phyloP scores from a whole-genome alignment of 2,888 invertebrate genomes.

The Idaea dimidiata region DNA sequence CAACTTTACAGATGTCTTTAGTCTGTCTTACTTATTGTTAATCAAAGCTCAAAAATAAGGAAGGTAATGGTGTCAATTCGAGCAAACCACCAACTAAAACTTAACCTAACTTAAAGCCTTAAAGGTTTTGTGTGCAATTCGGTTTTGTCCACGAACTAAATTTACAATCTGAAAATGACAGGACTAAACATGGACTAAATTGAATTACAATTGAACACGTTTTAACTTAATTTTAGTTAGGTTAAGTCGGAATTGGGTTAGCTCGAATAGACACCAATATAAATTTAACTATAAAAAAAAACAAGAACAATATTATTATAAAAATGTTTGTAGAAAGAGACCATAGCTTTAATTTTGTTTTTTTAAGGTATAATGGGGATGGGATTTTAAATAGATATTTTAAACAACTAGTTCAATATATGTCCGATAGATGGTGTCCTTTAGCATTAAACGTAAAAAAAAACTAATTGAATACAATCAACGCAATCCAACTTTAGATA shows the following conservation, averaged over 20 bases:
- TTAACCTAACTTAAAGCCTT: too few species aligned
- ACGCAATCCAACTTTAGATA: neutral
- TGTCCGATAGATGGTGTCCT: neutral
- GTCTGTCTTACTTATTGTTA: slow-evolving; percentile 2
- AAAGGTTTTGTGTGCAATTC: too few species aligned
- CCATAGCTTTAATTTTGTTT: slow-evolving; percentile 30
- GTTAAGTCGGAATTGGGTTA: too few species aligned
- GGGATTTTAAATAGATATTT: slow-evolving; percentile 22
- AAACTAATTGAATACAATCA: neutral
- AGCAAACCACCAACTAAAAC: too few species aligned
- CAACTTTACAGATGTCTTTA: too few species aligned
- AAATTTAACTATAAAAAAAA: neutral
- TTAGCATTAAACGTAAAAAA: neutral
- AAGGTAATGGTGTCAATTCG: too few species aligned
- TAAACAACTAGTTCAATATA: slow-evolving; percentile 21
- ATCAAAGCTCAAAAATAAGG: neutral
- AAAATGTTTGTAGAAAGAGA: slow-evolving; percentile 38
- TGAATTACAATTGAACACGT: too few species aligned
- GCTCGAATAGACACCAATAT: too few species aligned
- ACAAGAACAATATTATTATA: slow-evolving; percentile 3
- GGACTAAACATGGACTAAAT: too few species aligned
- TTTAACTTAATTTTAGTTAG: too few species aligned
- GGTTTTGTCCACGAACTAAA: too few species aligned
- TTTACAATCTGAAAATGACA: too few species aligned
- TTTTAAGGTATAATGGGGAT: slow-evolving; percentile 37